Evolutionary conservation across 2,888 invertebrate species (phyloP).

Genomic region (Bruchidius siliquastri): DNA sequence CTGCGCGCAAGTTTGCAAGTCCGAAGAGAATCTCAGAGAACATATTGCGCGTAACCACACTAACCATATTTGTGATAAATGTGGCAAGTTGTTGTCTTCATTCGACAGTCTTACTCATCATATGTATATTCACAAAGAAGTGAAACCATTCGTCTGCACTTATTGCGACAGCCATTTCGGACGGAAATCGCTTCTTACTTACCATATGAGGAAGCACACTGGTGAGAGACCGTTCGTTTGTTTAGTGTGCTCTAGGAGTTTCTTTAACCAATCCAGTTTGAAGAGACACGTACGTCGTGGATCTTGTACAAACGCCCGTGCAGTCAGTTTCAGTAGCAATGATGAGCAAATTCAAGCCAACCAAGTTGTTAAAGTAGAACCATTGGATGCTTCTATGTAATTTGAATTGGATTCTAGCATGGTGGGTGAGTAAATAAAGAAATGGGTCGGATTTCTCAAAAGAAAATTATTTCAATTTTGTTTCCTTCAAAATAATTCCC

Average conservation of each 20-base stretch:
- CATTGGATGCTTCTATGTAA: no score
- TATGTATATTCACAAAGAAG: neutral
- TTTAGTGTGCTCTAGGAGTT: neutral
- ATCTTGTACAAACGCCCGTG: neutral
- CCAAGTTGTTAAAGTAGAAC: no score
- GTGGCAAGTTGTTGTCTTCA: neutral
- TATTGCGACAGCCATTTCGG: neutral
- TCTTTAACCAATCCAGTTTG: neutral
- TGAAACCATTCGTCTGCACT: neutral
- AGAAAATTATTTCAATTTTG: no score
- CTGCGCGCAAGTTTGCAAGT: neutral
- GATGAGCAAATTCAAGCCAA: no score
- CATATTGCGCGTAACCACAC: neutral
- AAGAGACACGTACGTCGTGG: neutral
- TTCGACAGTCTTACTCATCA: neutral
- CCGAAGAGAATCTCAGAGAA: neutral
- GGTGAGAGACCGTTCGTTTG: neutral
- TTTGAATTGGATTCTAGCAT: no score
- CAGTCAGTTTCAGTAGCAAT: no score
- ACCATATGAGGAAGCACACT: neutral
- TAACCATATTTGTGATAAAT: neutral
- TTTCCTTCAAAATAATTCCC: conserved; percentile 15
- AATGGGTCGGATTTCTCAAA: no score
- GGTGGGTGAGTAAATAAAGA: no score
- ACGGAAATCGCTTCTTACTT: neutral